Evolutionary conservation across 2,888 invertebrate species (phyloP), one percentile per base, ranked within the genome.

Genomic region (Podotricha telesiphe): DNA sequence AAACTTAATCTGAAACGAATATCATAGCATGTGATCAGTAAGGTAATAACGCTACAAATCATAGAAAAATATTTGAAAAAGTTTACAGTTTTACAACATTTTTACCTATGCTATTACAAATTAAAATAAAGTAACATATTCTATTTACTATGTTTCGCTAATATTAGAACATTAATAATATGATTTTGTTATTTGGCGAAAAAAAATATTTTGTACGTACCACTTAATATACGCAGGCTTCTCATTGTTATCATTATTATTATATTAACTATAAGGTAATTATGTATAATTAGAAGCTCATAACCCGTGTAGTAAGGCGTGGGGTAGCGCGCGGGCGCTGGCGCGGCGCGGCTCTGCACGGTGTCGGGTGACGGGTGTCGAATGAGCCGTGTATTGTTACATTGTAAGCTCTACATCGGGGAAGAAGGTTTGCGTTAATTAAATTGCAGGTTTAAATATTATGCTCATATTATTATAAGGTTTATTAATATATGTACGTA

Each of bases 281-380:
- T 47, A 47, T 13, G 13, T 42, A 42, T 42, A 42, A 42, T 13
- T 42, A 42, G 42, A 42, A 42, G 42, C 42, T 47, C 48, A 48
- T 48, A 11, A 19, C 48, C 48, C 11, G 19, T 11, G 48, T 3
- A 48, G 19, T 42, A 37, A 4, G 42, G 42, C 42, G 48, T 10
- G n/a, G 6, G 13, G 34, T 19, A 40, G 40, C 4, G 56, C 40
- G 40, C 51, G 37, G 17, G 17, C 28, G 50, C 13, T 17, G 40
- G 58, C 50, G 56, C 37, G 22, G 59, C 22, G 28, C 45, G 48
- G 65, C 58, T 48, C 48, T 34, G 56, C 37, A 34, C 47, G 66
- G 65, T 28, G 40, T 19, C 56, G 56, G 53, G 66, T 66, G 58
- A n/a, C 65, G 47, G n/a, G 65, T 65, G 65, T 65, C 65, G 56